phyloP scores from a whole-genome alignment of 2,888 invertebrate species.

The Lepidochrysops patricia region DNA sequence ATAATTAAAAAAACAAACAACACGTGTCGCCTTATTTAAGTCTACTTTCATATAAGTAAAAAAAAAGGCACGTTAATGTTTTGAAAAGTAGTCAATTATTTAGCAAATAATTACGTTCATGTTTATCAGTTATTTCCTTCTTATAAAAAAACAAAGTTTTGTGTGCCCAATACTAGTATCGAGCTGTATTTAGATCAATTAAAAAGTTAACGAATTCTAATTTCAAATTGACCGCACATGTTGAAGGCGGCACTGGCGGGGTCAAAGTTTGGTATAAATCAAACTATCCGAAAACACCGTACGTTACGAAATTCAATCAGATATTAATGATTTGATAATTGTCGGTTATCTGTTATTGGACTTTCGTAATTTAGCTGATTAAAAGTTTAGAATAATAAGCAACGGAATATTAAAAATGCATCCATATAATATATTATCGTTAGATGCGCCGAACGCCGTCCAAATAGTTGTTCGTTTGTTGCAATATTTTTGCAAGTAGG shows the following conservation, averaged over 20 bases:
- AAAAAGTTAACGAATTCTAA: background rate
- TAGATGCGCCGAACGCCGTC: no score
- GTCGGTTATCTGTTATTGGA: background rate
- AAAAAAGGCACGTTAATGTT: no score
- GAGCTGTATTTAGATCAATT: background rate
- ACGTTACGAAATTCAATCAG: background rate
- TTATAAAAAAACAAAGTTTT: no score
- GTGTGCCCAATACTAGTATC: background rate
- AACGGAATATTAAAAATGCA: background rate
- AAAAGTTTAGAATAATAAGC: background rate
- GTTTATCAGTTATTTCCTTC: no score
- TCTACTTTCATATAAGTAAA: no score
- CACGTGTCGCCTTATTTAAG: no score
- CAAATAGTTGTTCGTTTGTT: no score
- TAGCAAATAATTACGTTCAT: no score
- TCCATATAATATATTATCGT: no score
- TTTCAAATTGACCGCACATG: background rate
- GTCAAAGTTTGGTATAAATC: background rate
- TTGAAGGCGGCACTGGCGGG: background rate
- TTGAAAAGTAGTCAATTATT: no score
- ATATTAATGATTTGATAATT: background rate
- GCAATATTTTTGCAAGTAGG: no score
- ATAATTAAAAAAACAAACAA: no score
- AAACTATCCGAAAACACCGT: background rate
- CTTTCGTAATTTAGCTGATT: background rate